Base-by-base conservation (phyloP, 2,797 vertebrate genomes). In the Sebastes paucispinis region DNA sequence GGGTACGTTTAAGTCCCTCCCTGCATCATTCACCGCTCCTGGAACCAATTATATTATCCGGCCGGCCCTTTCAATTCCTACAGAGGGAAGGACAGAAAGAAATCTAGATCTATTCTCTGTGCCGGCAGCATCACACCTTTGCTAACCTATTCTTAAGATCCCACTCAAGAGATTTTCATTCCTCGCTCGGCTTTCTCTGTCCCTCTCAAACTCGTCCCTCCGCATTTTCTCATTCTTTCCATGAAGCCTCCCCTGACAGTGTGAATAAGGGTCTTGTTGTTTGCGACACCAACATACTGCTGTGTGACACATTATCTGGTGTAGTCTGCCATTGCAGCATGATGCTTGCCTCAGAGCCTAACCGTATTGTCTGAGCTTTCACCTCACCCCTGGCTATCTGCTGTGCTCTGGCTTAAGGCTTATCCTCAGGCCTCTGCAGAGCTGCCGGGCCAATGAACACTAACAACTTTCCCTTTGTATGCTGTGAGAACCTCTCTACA, bases 31-130 rank as follows among this genome's bases (percentile, higher is more conserved):
- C 90, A 87, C 74, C 29, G 8, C 91, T 92, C 90, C 94, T 95
- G 94, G 93, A 95, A 95, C 93, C 94, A 94, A 94, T 94, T 93
- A 94, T 89, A 93, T 94, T 92, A 94, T 91, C 88, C 86, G 72
- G 85, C 87, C 72, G 60, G 73, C 82, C 88, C 80, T 89, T 94
- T 91, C 88, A 92, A 62, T 91, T 92, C 84, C 79, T 85, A 75
- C 86, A 75, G 79, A 86, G 80, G 73, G 66, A 79, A 81, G 79
- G 87, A 91, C 81, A 65, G 88, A 77, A 74, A 84, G 75, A 83
- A 93, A 89, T 85, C 83, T 76, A 29, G 80, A 86, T 88, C 80
- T 90, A 79, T 91, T 93, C 88, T 91, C 69, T 63, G 55, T 74
- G 69, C 86, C 64, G 47, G 82, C 86, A 83, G 84, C 88, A 85